Evolutionary conservation across 2,113 vertebrate species (phyloP).

Genomic region (Dolichotis patagonum): DNA sequence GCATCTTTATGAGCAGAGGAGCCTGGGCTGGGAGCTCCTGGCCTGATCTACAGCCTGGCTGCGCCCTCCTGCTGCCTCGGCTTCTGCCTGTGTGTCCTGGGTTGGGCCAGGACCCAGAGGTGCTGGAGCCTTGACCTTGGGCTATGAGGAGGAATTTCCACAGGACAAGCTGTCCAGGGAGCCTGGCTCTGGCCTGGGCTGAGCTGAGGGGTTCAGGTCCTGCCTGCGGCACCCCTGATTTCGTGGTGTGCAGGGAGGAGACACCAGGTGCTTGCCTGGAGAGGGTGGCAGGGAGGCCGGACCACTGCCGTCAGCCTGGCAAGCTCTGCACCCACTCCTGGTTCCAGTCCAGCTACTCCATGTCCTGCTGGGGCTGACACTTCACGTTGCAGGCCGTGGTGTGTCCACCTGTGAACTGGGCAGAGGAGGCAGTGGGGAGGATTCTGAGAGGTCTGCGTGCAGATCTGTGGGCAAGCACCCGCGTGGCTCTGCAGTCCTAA

Average conservation of each 20-base stretch:
- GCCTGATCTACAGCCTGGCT: not conserved
- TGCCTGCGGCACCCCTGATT: not conserved
- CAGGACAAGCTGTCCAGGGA: fast-evolving
- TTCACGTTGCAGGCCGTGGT: fast-evolving
- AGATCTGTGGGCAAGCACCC: not conserved
- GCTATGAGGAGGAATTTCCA: not conserved
- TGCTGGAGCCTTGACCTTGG: not conserved
- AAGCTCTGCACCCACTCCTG: fast-evolving
- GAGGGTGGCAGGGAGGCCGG: not conserved
- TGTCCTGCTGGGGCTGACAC: not conserved
- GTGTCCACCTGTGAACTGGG: fast-evolving
- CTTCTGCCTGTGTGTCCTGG: not conserved
- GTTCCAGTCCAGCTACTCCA: not conserved
- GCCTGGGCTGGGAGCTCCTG: not conserved
- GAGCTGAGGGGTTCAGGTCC: not conserved
- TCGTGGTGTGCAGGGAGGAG: not conserved
- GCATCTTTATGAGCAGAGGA: slow-evolving; percentile 39
- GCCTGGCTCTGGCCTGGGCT: not conserved
- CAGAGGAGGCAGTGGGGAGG: not conserved
- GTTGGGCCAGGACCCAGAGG: not conserved
- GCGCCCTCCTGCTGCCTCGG: fast-evolving
- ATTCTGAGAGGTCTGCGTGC: not conserved
- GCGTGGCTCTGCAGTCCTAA: fast-evolving
- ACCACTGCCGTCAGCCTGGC: fast-evolving
- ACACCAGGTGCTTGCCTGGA: no score